Evolutionary conservation across 2,888 invertebrate species (phyloP).

Genomic region (Heliconius cydno): DNA sequence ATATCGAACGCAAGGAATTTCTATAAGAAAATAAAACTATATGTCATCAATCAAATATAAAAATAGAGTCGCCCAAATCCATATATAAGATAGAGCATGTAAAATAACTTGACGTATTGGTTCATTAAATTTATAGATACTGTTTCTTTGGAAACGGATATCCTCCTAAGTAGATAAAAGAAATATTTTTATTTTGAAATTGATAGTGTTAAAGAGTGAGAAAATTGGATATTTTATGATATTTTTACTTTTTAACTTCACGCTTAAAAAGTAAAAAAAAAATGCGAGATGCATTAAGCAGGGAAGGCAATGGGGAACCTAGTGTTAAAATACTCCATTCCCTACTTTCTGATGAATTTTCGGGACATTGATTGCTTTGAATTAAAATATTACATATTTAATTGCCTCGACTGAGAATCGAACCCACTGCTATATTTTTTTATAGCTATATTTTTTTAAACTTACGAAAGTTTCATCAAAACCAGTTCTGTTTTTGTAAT

Average conservation of each 20-base stretch:
- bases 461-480: no score
- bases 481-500: no score
- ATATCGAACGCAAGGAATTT: background rate
- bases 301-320: background rate
- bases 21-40: background rate
- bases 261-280: no score
- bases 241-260: no score
- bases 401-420: background rate
- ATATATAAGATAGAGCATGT: constrained; percentile 7
- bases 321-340: background rate
- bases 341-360: background rate
- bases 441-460: no score
- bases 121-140: constrained; percentile 16
- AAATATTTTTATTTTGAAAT: background rate
- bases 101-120: constrained; percentile 8
- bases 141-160: constrained; percentile 13
- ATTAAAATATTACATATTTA: background rate
- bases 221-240: background rate
- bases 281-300: no score
- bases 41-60: constrained; percentile 13
- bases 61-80: constrained; percentile 4
- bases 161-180: background rate
- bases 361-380: no score
- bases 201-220: background rate
- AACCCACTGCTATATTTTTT: background rate